Percentiles rank a stretch among this genome's conserved stretches.
Conservation (phyloP, 2,113 vertebrate genomes). For the Dunckerocampus dactyliophorus region DNA sequence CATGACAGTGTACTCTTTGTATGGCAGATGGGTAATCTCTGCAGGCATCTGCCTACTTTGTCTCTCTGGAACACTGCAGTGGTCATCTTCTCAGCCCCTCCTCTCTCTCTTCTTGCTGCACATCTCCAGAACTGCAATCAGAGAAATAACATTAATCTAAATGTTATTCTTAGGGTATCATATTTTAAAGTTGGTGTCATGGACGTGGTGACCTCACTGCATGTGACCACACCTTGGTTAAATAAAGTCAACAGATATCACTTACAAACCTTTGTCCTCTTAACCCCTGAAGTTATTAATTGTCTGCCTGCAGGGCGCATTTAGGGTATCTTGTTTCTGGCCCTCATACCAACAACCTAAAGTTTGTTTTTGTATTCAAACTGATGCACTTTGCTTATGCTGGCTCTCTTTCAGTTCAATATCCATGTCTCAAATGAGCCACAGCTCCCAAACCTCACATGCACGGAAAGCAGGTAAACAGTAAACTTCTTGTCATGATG, state of each 20-base stretch:
- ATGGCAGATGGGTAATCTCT: neutral
- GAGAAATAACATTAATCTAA: neutral
- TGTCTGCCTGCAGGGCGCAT: neutral
- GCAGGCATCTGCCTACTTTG: neutral
- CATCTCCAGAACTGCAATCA: neutral
- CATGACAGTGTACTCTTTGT: slow-evolving; percentile 5
- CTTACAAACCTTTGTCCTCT: no score
- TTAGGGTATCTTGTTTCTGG: neutral
- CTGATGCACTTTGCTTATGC: neutral
- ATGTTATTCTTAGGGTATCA: no score
- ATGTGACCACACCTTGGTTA: no score
- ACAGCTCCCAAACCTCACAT: slow-evolving; percentile 17
- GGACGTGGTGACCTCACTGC: neutral
- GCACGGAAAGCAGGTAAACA: slow-evolving; percentile 51
- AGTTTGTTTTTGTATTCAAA: neutral
- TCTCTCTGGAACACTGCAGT: neutral
- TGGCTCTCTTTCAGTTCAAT: slow-evolving; percentile 44
- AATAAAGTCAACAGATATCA: no score
- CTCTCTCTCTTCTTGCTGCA: no score
- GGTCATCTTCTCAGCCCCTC: neutral
- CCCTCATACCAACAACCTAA: neutral
- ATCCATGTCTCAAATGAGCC: slow-evolving; percentile 42
- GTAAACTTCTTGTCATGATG: neutral
- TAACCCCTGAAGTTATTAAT: neutral
- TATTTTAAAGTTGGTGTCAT: neutral